Evolutionary conservation across 2,888 invertebrate species (phyloP).

Genomic region (Cyclophora albipunctata): DNA sequence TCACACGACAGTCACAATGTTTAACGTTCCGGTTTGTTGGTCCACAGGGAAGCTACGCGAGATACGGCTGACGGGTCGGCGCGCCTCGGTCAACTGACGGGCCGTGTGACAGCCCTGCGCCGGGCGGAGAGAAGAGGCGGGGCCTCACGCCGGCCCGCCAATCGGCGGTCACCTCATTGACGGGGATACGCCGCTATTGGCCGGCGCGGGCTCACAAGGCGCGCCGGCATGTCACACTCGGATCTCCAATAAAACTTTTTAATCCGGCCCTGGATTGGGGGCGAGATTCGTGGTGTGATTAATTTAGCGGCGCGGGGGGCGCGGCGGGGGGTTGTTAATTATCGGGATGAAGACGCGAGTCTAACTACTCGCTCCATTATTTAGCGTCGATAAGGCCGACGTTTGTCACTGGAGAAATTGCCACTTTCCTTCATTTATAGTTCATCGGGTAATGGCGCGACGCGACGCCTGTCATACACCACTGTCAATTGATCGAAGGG

Average conservation of each 20-base stretch:
- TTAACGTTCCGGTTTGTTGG: slow-evolving; percentile 43
- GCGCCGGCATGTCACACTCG: slow-evolving; percentile 57
- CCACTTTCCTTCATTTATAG: slow-evolving; percentile 66
- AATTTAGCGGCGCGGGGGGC: slow-evolving; percentile 51
- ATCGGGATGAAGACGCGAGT: slow-evolving; percentile 71
- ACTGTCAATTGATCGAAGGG: slow-evolving; percentile 24
- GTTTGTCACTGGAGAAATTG: slow-evolving; percentile 68
- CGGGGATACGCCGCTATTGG: slow-evolving; percentile 42
- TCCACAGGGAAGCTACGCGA: slow-evolving; percentile 40
- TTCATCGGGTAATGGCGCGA: slow-evolving; percentile 54
- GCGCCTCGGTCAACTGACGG: slow-evolving; percentile 73
- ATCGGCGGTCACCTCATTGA: slow-evolving; percentile 32
- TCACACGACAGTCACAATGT: slow-evolving; percentile 62
- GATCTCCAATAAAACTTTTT: slow-evolving; percentile 74
- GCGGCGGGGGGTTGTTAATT: slow-evolving; percentile 53
- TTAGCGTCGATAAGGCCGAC: slow-evolving; percentile 67
- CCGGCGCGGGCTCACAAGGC: slow-evolving; percentile 33
- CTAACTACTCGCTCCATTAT: slow-evolving; percentile 71
- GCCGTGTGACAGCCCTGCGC: slow-evolving; percentile 59
- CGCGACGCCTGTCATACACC: slow-evolving; percentile 10
- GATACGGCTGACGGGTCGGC: slow-evolving; percentile 70
- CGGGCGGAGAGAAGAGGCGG: slow-evolving; percentile 58
- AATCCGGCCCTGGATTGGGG: slow-evolving; percentile 69
- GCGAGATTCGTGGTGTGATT: slow-evolving; percentile 74
- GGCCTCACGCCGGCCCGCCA: slow-evolving; percentile 35